phyloP scores from a whole-genome alignment of 2,113 vertebrate species.

The Cacatua alba region DNA sequence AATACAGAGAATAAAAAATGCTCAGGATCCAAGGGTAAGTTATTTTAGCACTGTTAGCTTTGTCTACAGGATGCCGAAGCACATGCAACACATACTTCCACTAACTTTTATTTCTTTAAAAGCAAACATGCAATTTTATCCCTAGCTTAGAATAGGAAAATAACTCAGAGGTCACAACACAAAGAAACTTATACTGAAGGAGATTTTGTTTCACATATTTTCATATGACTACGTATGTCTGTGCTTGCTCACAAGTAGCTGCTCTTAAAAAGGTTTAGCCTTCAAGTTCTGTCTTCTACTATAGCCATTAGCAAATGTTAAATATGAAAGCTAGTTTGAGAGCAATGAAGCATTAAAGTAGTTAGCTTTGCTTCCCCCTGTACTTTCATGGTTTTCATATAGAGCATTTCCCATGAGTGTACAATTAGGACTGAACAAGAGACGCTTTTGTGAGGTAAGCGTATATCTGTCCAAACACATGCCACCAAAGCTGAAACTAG shows the following conservation, averaged over 20 bases:
- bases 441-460: neutral
- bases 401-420: neutral
- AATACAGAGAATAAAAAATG: neutral
- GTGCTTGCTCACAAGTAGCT: neutral
- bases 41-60: neutral
- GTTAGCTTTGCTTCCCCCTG: neutral
- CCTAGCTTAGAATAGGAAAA: neutral
- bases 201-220: neutral
- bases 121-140: neutral
- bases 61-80: neutral
- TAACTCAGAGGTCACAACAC: neutral
- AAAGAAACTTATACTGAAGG: neutral
- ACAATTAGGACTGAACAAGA: neutral
- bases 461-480: accelerated
- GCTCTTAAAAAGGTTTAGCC: neutral
- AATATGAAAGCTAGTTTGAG: neutral
- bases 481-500: neutral
- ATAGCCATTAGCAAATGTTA: neutral
- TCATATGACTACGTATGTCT: neutral
- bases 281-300: neutral
- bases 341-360: neutral
- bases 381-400: neutral
- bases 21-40: neutral
- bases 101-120: neutral
- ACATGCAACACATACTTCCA: neutral